These are phyloP conservation scores for Actinia equina DNA, from an alignment of 64 coral and sea anemone species.

Conservation along the genomic window DNA sequence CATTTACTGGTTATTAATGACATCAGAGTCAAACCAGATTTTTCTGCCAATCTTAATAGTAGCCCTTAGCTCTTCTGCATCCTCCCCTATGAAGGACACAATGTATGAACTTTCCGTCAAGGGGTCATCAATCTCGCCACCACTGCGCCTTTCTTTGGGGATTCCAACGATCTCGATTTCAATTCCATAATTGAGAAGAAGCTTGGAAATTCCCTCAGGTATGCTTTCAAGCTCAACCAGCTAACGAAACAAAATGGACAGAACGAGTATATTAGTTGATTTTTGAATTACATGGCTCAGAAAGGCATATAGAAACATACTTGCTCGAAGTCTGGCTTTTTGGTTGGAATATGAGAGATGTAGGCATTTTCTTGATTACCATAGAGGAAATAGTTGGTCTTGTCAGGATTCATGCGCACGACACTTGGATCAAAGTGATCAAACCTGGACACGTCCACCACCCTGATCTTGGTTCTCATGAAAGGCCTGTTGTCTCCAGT, in stretches of 20 bases:
- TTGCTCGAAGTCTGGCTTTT: conserved; percentile 47
- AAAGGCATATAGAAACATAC: conserved; percentile 14
- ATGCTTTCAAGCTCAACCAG: conserved; percentile 27
- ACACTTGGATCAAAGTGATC: conserved; percentile 34
- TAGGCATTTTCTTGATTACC: conserved; percentile 20
- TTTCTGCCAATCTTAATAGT: conserved; percentile 53
- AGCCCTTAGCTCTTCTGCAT: conserved; percentile 52
- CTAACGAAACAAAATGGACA: neutral
- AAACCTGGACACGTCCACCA: conserved; percentile 32
- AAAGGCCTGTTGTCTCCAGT: conserved; percentile 13
- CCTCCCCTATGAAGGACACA: conserved; percentile 33
- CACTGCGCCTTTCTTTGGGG: neutral
- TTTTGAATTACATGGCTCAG: neutral
- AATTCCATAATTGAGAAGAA: conserved; percentile 24
- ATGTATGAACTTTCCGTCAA: conserved; percentile 5
- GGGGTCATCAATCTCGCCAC: conserved; percentile 13
- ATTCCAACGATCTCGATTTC: conserved; percentile 39
- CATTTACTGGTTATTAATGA: neutral
- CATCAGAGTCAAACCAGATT: conserved; percentile 41
- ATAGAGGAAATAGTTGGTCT: conserved; percentile 15
- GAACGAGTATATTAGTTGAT: neutral
- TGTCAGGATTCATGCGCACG: conserved; percentile 16
- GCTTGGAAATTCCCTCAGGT: neutral
- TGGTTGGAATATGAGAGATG: conserved; percentile 45
- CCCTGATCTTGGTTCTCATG: conserved; percentile 22